Evolutionary conservation across 2,888 invertebrate genomes (phyloP).

Genomic region (Rosalia funebris): DNA sequence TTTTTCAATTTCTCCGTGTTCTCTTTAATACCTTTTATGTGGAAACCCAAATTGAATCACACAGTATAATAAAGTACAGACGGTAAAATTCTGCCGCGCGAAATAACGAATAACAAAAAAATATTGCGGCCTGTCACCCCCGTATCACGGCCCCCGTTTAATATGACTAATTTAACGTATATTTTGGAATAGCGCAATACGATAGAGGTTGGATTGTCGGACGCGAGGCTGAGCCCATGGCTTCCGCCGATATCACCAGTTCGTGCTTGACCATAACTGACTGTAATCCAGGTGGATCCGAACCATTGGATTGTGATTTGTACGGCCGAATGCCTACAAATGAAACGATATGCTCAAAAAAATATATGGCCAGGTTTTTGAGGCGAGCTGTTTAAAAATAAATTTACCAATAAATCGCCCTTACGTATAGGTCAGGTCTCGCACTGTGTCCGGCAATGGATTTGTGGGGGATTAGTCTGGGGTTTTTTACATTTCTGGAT

Average conservation of each 20-base stretch:
- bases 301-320: constrained; percentile 61
- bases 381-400: constrained; percentile 47
- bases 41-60: no score
- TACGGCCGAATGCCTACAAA: constrained; percentile 58
- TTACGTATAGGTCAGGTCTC: constrained; percentile 44
- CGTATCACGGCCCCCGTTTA: no score
- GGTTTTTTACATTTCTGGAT: constrained; percentile 6
- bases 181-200: constrained; percentile 6
- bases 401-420: constrained; percentile 47
- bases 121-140: no score
- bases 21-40: no score
- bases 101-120: no score
- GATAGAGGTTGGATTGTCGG: background rate
- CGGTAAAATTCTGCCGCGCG: no score
- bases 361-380: constrained; percentile 19
- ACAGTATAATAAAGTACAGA: no score
- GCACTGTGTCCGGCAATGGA: background rate
- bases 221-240: constrained; percentile 6
- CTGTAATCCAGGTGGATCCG: constrained; percentile 60
- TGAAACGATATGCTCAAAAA: constrained; percentile 46
- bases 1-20: no score
- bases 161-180: no score
- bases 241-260: constrained; percentile 35
- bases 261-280: constrained; percentile 48
- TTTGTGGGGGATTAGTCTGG: constrained; percentile 13